phyloP scores from a whole-genome alignment of 2,888 invertebrate species.

The Aphelenchoides bicaudatus region DNA sequence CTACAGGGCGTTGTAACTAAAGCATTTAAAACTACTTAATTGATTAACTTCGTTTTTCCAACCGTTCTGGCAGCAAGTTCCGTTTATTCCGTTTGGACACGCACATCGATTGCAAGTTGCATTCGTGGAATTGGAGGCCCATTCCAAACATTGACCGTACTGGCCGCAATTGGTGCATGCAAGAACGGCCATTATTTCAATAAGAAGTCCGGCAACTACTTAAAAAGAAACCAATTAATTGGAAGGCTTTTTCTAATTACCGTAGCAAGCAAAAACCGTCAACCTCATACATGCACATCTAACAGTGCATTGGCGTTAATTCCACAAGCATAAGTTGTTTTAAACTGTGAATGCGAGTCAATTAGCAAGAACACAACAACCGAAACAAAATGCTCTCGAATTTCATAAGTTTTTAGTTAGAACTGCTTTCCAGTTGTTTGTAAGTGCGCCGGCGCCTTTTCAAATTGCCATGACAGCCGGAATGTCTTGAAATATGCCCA shows the following conservation, averaged over 20 bases:
- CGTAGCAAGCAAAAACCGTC: neutral
- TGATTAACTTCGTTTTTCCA: neutral
- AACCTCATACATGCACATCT: neutral
- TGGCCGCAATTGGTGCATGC: constrained; percentile 7
- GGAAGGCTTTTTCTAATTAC: neutral
- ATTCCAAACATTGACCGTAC: constrained; percentile 12
- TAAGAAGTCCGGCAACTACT: no score
- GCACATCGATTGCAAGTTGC: constrained; percentile 1
- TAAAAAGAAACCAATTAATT: neutral
- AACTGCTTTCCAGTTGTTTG: no score
- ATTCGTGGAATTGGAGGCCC: neutral
- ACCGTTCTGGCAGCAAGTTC: constrained; percentile 13
- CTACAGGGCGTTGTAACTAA: constrained; percentile 17
- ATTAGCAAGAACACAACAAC: no score
- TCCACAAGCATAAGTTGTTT: no score
- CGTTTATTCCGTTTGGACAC: constrained; percentile 12
- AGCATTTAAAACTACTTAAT: neutral
- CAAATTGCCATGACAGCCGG: no score
- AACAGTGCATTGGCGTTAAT: no score
- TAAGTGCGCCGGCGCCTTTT: no score
- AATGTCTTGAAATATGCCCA: no score
- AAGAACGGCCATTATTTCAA: neutral
- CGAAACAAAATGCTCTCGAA: no score
- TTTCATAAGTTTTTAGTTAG: no score
- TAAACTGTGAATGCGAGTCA: no score